These are phyloP conservation scores for Echinometra lucunter DNA, from an alignment of 53 echinoderm and acorn worm genomes.

Conservation along the genomic window DNA sequence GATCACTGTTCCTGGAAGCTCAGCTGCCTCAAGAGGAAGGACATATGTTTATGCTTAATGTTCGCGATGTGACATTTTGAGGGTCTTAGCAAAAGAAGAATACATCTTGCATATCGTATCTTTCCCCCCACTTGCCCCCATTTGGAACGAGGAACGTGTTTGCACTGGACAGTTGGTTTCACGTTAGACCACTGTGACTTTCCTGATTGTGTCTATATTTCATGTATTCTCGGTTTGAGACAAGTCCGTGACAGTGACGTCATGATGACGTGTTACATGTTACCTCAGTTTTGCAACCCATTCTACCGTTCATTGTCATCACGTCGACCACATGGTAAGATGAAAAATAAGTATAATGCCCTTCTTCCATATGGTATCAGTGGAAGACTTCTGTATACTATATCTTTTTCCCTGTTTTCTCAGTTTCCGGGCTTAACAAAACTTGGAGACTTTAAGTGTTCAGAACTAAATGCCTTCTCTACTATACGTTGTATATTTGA, in stretches of 20 bases:
- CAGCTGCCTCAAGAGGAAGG: neutral
- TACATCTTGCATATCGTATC: neutral
- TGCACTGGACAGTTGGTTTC: neutral
- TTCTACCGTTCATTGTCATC: conserved; percentile 14
- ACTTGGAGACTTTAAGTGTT: too few species aligned
- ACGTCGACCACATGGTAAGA: neutral
- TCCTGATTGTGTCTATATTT: neutral
- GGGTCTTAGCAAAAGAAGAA: neutral
- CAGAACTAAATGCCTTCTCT: too few species aligned
- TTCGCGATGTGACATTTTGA: neutral
- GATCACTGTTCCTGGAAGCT: neutral
- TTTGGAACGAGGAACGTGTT: neutral
- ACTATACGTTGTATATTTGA: too few species aligned
- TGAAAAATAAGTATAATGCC: neutral
- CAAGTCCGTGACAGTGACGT: neutral
- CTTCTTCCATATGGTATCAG: too few species aligned
- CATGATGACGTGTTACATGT: conserved; percentile 53
- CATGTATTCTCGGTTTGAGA: neutral
- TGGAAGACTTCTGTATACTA: too few species aligned
- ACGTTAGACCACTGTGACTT: neutral
- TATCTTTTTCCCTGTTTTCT: too few species aligned
- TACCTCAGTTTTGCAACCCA: conserved; percentile 38
- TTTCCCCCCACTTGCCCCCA: neutral
- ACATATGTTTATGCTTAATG: neutral
- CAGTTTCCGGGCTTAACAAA: too few species aligned